Conservation (phyloP, 1,140 invertebrate genomes). For the Phymorhynchus buccinoides region DNA sequence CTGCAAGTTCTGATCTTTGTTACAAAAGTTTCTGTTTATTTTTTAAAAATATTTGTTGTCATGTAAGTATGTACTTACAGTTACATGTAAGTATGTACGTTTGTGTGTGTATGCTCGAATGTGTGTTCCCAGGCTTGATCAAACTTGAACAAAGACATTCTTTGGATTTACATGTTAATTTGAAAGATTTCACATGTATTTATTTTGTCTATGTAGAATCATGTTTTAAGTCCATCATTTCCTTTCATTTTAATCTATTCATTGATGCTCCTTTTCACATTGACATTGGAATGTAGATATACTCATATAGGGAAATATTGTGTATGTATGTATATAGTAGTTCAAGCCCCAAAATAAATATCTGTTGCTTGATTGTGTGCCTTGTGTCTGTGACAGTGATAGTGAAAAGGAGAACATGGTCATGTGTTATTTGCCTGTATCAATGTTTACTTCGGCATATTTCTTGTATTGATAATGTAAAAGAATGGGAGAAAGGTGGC, state of each 20-base stretch:
- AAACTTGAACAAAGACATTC: not conserved
- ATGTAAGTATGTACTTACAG: too few relatives aligned
- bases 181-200: not conserved
- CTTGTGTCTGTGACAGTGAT: not conserved
- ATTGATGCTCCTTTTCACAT: not conserved
- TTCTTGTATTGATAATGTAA: too few relatives aligned
- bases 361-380: not conserved
- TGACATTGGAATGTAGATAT: not conserved
- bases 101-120: not conserved
- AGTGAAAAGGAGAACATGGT: too few relatives aligned
- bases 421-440: too few relatives aligned
- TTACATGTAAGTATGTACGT: too few relatives aligned
- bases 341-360: not conserved
- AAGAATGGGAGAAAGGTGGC: too few relatives aligned
- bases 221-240: not conserved
- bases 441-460: too few relatives aligned
- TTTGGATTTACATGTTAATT: not conserved
- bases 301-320: not conserved
- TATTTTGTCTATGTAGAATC: not conserved
- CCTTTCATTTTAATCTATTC: not conserved
- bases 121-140: not conserved
- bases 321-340: not conserved
- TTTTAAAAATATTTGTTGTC: not conserved
- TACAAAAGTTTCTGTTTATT: not conserved
- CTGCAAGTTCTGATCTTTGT: not conserved